phyloP scores from a whole-genome alignment of 2,888 invertebrate genomes.

The Tenthredo notha region DNA sequence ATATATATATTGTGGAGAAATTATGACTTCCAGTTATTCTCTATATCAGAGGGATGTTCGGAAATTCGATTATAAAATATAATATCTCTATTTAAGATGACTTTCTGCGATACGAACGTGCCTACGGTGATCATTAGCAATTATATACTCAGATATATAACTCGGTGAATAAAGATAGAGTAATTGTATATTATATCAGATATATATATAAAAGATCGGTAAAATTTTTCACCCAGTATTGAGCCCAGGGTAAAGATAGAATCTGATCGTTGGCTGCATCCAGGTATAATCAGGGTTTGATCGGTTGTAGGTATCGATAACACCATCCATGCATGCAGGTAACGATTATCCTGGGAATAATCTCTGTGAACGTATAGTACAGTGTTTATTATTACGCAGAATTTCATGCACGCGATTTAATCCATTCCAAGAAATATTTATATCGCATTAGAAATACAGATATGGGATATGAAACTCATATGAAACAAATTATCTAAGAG shows the following conservation, averaged over 20 bases:
- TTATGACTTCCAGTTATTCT: background rate
- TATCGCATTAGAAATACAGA: constrained; percentile 53
- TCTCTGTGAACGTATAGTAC: constrained; percentile 20
- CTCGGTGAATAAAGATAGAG: constrained; percentile 64
- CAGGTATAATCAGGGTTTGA: constrained; percentile 57
- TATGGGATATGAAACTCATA: background rate
- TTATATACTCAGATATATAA: constrained; percentile 22
- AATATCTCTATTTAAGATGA: constrained; percentile 31
- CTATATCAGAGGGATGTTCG: background rate
- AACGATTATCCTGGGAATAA: constrained; percentile 53
- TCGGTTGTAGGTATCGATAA: constrained; percentile 59
- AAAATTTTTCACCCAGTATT: background rate
- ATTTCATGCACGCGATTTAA: constrained; percentile 48
- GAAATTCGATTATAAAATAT: constrained; percentile 18
- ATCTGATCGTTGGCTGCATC: constrained; percentile 52
- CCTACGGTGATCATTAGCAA: constrained; percentile 21
- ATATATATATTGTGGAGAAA: background rate
- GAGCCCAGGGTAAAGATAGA: constrained; percentile 47
- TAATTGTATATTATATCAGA: constrained; percentile 59
- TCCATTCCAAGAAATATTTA: constrained; percentile 46
- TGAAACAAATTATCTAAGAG: background rate
- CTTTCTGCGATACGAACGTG: constrained; percentile 1
- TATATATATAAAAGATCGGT: background rate
- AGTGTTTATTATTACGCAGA: constrained; percentile 57
- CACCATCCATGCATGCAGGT: constrained; percentile 59